These are phyloP conservation scores for Caranx melampygus DNA, from an alignment of 2,113 vertebrate genomes.

Conservation along the genomic window DNA sequence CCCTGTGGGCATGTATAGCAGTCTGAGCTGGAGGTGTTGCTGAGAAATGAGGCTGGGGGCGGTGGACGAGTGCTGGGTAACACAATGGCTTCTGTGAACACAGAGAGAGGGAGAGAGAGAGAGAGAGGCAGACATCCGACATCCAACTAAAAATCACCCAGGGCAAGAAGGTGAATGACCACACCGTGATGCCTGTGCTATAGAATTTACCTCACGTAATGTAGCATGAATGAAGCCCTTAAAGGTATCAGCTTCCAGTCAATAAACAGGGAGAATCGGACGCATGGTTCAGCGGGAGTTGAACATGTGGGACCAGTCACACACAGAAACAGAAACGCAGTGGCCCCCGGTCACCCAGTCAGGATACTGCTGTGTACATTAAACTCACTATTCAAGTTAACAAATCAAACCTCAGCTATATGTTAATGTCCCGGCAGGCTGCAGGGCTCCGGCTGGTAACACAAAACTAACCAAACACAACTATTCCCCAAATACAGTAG, in stretches of 20 bases:
- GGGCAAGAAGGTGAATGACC: conserved; percentile 49
- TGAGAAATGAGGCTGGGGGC: conserved; percentile 48
- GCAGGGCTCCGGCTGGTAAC: conserved; percentile 38
- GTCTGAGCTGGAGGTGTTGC: conserved; percentile 39
- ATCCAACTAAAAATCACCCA: conserved; percentile 67
- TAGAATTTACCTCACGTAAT: conserved; percentile 67
- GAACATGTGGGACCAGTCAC: conserved; percentile 73
- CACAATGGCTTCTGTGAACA: conserved; percentile 54
- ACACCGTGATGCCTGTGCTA: conserved; percentile 55
- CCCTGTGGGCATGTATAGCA: conserved; percentile 51
- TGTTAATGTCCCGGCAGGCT: conserved; percentile 41
- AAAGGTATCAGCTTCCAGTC: conserved; percentile 78
- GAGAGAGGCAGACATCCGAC: conserved; percentile 46
- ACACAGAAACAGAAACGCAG: conserved; percentile 25
- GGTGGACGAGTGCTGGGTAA: conserved; percentile 33
- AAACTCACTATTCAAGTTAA: conserved; percentile 46
- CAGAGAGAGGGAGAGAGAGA: neutral
- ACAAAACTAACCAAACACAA: conserved; percentile 66
- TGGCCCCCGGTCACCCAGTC: conserved; percentile 36
- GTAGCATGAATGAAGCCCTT: conserved; percentile 80
- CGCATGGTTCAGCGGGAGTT: conserved; percentile 75
- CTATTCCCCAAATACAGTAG: conserved; percentile 59
- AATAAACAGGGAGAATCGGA: conserved; percentile 76
- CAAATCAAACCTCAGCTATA: conserved; percentile 60
- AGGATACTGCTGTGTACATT: conserved; percentile 58